These are phyloP conservation scores for Punctoribates punctum DNA, from an alignment of 2,888 invertebrate genomes.

Conservation along the genomic window DNA sequence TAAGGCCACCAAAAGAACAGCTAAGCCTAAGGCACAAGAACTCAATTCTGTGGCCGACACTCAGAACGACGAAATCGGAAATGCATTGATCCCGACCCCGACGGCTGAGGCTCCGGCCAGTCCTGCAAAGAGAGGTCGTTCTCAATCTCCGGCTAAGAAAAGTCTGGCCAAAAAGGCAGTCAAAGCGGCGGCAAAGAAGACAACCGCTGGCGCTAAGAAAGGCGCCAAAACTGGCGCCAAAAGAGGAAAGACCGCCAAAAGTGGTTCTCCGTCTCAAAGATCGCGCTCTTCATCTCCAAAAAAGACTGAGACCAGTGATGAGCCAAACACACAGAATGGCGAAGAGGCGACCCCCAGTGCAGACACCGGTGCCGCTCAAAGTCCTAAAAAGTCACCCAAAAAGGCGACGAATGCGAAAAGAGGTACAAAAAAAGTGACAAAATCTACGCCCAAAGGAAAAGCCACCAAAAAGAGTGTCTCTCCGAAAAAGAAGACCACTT, in stretches of 20 bases:
- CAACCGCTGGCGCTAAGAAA: background rate
- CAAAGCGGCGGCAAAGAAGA: background rate
- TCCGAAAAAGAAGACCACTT: background rate
- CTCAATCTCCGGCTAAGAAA: background rate
- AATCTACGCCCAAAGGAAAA: background rate
- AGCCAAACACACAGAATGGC: background rate
- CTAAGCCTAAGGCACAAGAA: background rate
- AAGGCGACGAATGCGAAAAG: background rate
- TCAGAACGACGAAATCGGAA: constrained; percentile 3
- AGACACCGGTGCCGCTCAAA: background rate
- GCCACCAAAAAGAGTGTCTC: background rate
- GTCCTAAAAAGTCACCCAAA: background rate
- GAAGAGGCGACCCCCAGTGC: background rate
- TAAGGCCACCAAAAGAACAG: background rate
- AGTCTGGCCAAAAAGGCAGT: background rate
- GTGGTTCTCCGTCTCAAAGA: background rate
- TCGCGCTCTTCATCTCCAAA: background rate
- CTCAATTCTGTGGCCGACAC: constrained; percentile 5
- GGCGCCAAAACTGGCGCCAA: constrained; percentile 22
- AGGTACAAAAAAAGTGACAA: background rate
- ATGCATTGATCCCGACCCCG: constrained; percentile 11
- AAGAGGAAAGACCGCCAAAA: background rate
- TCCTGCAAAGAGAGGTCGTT: background rate
- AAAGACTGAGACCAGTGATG: background rate
- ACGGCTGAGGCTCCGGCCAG: background rate